Conservation (phyloP, 2,888 invertebrate species). For the Hetaerina titia region DNA sequence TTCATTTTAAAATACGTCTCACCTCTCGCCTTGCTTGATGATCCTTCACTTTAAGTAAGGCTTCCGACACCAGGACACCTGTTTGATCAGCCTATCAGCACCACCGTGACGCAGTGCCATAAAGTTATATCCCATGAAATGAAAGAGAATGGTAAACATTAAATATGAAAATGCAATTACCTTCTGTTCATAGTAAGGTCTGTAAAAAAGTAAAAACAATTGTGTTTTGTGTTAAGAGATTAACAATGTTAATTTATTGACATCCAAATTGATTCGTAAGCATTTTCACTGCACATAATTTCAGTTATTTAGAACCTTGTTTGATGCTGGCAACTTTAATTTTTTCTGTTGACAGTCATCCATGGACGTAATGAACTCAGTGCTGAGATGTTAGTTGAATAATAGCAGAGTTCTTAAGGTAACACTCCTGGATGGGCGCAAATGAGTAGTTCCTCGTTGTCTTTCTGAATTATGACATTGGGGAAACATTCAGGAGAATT, state of each 20-base stretch:
- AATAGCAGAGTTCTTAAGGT: too few species aligned
- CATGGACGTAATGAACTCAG: too few species aligned
- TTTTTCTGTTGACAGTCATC: too few species aligned
- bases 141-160: neutral
- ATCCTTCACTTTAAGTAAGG: conserved; percentile 46
- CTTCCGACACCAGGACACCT: conserved; percentile 41
- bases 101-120: neutral
- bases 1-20: neutral
- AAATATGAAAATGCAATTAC: neutral
- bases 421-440: too few species aligned
- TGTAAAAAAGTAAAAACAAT: neutral
- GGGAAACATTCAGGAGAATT: too few species aligned
- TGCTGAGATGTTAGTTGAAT: too few species aligned
- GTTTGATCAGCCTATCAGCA: conserved; percentile 47
- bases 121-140: neutral
- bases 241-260: neutral
- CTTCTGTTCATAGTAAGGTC: neutral
- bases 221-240: neutral
- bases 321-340: too few species aligned
- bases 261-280: neutral
- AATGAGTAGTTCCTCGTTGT: too few species aligned
- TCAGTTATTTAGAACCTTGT: too few species aligned
- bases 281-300: too few species aligned
- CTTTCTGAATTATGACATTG: too few species aligned
- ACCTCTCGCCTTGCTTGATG: conserved; percentile 55